Evolutionary conservation across 2,797 vertebrate genomes (phyloP).

Genomic region (Ibycter americanus): DNA sequence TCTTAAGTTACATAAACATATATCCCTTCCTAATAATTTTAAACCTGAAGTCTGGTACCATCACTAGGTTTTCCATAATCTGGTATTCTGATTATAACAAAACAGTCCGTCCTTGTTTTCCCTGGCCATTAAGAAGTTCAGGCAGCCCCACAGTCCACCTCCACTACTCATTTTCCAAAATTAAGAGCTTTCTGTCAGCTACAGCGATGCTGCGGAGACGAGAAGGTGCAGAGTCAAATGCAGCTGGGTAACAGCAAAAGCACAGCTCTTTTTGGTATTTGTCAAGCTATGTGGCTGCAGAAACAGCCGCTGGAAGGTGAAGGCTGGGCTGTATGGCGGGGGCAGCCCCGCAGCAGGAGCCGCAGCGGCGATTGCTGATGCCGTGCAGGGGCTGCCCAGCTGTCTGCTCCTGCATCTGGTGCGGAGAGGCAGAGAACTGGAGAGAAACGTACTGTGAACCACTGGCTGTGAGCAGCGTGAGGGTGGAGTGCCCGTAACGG

Average conservation of each 20-base stretch:
- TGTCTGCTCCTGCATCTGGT: not conserved
- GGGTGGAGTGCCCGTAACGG: not conserved
- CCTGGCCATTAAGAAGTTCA: not conserved
- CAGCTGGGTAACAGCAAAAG: not conserved
- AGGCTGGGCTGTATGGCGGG: not conserved
- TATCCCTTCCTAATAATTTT: not conserved
- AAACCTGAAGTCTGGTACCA: not conserved
- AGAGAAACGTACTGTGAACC: not conserved
- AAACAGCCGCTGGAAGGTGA: not conserved
- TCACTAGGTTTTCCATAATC: not conserved
- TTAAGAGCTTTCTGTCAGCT: not conserved
- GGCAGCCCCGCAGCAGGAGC: not conserved
- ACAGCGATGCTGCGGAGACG: not conserved
- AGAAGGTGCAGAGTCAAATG: not conserved
- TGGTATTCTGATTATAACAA: not conserved
- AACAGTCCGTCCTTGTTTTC: not conserved
- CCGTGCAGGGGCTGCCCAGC: not conserved
- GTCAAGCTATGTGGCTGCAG: not conserved
- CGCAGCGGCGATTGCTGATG: rapidly evolving
- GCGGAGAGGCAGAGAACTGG: not conserved
- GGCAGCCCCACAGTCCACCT: not conserved
- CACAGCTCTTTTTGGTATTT: not conserved
- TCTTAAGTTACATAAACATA: not conserved
- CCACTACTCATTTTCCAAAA: not conserved
- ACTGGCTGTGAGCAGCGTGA: not conserved